Evolutionary conservation across 2,113 vertebrate genomes (phyloP), one percentile per base, ranked within the genome.

Genomic region (Aspidoscelis tigris): DNA sequence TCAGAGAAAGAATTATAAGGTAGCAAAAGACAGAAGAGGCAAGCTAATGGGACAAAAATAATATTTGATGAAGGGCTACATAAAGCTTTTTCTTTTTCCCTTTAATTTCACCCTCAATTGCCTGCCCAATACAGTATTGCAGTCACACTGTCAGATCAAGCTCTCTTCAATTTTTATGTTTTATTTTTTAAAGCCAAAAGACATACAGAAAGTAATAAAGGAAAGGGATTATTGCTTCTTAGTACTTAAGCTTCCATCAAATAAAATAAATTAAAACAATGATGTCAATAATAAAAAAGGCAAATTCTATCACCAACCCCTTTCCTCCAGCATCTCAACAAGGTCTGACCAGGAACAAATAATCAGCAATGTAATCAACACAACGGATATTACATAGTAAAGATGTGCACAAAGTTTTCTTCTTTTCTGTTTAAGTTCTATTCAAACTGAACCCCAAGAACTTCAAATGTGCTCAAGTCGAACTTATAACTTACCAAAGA

Each of bases 311-410:
- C 16, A 70, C 3, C 33, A 33, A 33, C 33, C 33, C 33, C 33
- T 33, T 69, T n/a, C 1, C 43, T 83, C 55, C 58, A 0, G 22
- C 4, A 50, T 6, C 14, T 69, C 86, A 85, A 43, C 77, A 69
- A 53, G 44, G 2, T 78, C 87, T 72, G 76, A 76, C 85, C 86
- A 78, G 61, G 50, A 88, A 80, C 8, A 3, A 44, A 5, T 83
- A 81, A 91, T 68, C 69, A 79, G 80, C 41, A 3, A 84, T 24
- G 22, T 82, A 89, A 84, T 70, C 53, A 87, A 61, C 80, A 1
- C 41, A 84, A 84, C 72, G 78, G 79, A 76, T 75, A 85, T 14
- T 50, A 81, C 9, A 16, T 61, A 79, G 47, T 0, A 79, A 84
- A 61, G 58, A 18, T 18, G 14, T 14, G 12, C 58, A 61, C 14